A percentile compares a stretch with the other conserved stretches of the same genome.
Evolutionary conservation across 2,113 vertebrate species (phyloP).

Genomic region (Microtus oregoni): DNA sequence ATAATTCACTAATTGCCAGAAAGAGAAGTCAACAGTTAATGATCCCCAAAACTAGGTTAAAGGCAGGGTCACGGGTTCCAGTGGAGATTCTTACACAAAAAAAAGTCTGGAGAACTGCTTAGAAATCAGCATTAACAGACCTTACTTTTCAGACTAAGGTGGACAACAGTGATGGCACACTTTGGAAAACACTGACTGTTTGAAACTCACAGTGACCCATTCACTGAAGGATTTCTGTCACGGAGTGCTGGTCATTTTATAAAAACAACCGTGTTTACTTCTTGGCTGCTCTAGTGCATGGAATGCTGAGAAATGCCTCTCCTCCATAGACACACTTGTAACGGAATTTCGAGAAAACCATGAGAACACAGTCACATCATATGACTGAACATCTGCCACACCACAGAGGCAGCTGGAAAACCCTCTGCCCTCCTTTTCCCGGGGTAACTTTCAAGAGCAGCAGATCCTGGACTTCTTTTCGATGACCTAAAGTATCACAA

Average conservation of each 20-base stretch:
- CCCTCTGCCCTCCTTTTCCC: conserved; percentile 20
- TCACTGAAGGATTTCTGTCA: not conserved
- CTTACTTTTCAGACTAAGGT: not conserved
- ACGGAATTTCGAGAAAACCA: not conserved
- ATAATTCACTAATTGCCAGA: not conserved
- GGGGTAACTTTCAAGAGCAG: not conserved
- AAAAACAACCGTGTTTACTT: conserved; percentile 23
- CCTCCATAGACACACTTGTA: not conserved
- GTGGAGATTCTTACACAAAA: not conserved
- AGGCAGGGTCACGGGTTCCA: not conserved
- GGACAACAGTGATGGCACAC: not conserved
- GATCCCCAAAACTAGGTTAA: not conserved
- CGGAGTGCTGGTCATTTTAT: not conserved
- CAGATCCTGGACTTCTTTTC: not conserved
- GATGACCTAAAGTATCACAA: not conserved
- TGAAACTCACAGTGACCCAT: not conserved
- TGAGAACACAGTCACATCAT: not conserved
- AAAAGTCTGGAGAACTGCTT: not conserved
- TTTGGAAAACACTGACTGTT: not conserved
- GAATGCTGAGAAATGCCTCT: conserved; percentile 24
- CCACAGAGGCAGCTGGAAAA: not conserved
- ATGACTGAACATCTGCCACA: not conserved
- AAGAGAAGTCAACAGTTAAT: not conserved
- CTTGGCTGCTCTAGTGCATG: not conserved
- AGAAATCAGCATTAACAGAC: not conserved